phyloP scores from a whole-genome alignment of 2,888 invertebrate genomes.

The Brachycybe producta region DNA sequence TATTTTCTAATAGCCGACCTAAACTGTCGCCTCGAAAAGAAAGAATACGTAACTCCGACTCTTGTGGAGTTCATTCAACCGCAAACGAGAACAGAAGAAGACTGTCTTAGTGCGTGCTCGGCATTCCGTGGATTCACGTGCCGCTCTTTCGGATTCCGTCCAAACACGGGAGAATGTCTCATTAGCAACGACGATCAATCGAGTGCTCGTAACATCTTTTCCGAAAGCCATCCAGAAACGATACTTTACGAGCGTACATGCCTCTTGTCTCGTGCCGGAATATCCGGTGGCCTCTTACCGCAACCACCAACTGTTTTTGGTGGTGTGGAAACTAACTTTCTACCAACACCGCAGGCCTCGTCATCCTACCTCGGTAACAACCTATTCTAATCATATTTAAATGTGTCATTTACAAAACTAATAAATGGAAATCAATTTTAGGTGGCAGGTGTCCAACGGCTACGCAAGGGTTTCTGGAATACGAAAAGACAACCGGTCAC shows the following conservation, averaged over 20 bases:
- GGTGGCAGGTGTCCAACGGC: constrained; percentile 13
- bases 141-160: constrained; percentile 17
- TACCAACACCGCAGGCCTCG: constrained; percentile 11
- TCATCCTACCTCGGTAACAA: constrained; percentile 8
- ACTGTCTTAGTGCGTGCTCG: constrained; percentile 17
- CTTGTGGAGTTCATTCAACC: constrained; percentile 20
- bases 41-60: constrained; percentile 25
- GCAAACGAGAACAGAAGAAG: constrained; percentile 19
- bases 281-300: not conserved
- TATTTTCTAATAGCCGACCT: constrained; percentile 26
- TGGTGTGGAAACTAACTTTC: not conserved
- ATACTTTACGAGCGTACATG: constrained; percentile 12
- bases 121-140: constrained; percentile 15
- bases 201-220: constrained; percentile 7
- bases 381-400: not conserved
- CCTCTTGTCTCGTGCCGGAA: not conserved
- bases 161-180: constrained; percentile 16
- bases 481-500: constrained; percentile 33
- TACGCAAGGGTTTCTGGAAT: constrained; percentile 21
- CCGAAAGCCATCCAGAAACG: constrained; percentile 13
- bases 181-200: constrained; percentile 17
- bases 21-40: constrained; percentile 28
- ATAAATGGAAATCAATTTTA: not conserved
- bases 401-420: not conserved
- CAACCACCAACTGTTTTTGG: not conserved